These are phyloP conservation scores for Acomys russatus DNA, from an alignment of 2,797 vertebrate species.

Conservation along the genomic window DNA sequence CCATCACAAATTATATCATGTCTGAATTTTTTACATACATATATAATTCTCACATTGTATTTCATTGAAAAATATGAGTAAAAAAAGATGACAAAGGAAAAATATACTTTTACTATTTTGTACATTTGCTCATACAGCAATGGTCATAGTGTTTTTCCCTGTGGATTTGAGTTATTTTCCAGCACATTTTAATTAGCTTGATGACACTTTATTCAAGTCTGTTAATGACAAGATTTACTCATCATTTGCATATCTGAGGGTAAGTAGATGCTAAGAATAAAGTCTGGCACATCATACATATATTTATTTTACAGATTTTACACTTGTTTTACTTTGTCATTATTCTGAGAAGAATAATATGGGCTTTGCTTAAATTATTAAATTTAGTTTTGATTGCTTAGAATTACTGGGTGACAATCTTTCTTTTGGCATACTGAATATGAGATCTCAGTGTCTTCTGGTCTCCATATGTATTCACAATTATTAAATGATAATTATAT, in stretches of 20 bases:
- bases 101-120: neutral
- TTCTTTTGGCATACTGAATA: neutral
- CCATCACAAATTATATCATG: neutral
- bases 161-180: neutral
- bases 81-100: neutral
- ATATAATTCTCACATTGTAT: neutral
- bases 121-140: neutral
- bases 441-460: neutral
- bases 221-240: neutral
- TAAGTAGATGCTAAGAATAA: neutral
- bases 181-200: neutral
- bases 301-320: neutral
- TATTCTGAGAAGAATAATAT: neutral
- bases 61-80: neutral
- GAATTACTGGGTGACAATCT: neutral
- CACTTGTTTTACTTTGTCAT: neutral
- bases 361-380: neutral
- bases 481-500: neutral
- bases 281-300: neutral
- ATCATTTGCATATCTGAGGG: neutral
- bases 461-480: neutral
- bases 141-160: no score
- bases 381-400: neutral
- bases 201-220: neutral
- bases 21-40: neutral